Conservation (phyloP, 2,888 invertebrate genomes). For the Parnassius glacialis region DNA sequence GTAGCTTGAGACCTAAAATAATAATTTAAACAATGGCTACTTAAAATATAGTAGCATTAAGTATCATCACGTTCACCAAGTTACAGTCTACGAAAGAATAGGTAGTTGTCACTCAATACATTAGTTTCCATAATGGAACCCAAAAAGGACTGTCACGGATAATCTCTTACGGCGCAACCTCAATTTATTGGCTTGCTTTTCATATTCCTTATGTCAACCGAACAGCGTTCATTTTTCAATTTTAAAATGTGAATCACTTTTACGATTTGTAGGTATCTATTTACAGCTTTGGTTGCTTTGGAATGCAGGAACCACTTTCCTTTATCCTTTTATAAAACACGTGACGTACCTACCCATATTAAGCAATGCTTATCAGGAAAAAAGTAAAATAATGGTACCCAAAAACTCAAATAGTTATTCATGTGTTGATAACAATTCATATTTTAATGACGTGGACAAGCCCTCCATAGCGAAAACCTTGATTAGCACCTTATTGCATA, state of each 20-base stretch:
- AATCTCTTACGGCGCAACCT: slow-evolving; percentile 37
- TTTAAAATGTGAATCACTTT: slow-evolving; percentile 19
- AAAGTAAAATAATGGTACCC: neutral
- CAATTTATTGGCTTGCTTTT: slow-evolving; percentile 12
- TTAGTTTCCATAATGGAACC: slow-evolving; percentile 37
- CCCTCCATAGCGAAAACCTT: too few species aligned
- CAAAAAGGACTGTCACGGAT: slow-evolving; percentile 41
- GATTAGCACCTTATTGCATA: too few species aligned
- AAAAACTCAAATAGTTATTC: too few species aligned
- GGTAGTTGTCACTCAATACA: slow-evolving; percentile 30
- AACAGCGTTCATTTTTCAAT: slow-evolving; percentile 22
- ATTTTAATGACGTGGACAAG: too few species aligned
- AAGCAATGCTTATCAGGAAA: neutral
- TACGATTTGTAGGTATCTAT: slow-evolving; percentile 36
- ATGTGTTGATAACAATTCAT: too few species aligned
- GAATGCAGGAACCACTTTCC: slow-evolving; percentile 51
- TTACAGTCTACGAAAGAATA: slow-evolving; percentile 28
- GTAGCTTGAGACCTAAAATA: neutral
- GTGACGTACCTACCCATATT: neutral
- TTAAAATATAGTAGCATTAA: slow-evolving; percentile 20
- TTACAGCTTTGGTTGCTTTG: slow-evolving; percentile 35
- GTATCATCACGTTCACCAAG: slow-evolving; percentile 30
- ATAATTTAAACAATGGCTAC: slow-evolving; percentile 2
- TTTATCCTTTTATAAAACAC: slow-evolving; percentile 37
- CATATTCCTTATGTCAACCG: slow-evolving; percentile 10